A percentile compares a stretch with the other conserved stretches of the same genome.
Evolutionary conservation across 2,797 vertebrate species (phyloP).

Genomic region (Erpetoichthys calabaricus): DNA sequence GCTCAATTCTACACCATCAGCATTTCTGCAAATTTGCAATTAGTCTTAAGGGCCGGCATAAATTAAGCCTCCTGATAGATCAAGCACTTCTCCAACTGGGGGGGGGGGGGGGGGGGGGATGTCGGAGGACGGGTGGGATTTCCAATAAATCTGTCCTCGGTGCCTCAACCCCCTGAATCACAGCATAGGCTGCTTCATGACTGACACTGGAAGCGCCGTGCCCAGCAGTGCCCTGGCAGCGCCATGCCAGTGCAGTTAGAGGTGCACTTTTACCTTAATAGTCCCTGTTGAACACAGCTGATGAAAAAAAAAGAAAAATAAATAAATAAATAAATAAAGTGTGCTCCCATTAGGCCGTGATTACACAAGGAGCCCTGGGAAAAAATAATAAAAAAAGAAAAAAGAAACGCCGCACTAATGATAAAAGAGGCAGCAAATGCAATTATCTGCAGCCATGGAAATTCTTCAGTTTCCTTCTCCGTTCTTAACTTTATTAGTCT

Average conservation of each 20-base stretch:
- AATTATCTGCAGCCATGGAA: conserved; percentile 25
- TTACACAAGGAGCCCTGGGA: conserved; percentile 20
- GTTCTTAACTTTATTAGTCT: conserved; percentile 49
- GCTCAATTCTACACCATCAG: conserved; percentile 88
- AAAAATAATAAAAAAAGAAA: conserved; percentile 10
- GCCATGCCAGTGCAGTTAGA: conserved; percentile 19
- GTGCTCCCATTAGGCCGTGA: conserved; percentile 19
- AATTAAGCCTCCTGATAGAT: conserved; percentile 98
- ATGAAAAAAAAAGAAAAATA: conserved; percentile 1
- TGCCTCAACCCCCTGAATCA: conserved; percentile 20
- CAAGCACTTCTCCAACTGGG: conserved; percentile 54
- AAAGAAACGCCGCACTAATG: conserved; percentile 11
- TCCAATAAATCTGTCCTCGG: conserved; percentile 55
- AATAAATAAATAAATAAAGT: conserved; percentile 8
- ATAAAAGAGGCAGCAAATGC: conserved; percentile 34
- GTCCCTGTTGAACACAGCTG: background rate
- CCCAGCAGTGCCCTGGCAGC: conserved; percentile 26
- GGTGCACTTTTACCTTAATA: conserved; percentile 20
- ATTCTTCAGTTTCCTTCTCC: conserved; percentile 59
- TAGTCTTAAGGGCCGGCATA: conserved; percentile 97
- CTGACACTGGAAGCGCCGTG: conserved; percentile 21
- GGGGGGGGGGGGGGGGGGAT: no score
- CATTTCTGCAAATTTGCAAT: conserved; percentile 98
- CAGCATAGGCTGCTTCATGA: conserved; percentile 28
- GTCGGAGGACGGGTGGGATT: conserved; percentile 66